Evolutionary conservation across 2,888 invertebrate species (phyloP), one percentile per base, ranked within the genome.

Genomic region (Colostygia pectinataria): DNA sequence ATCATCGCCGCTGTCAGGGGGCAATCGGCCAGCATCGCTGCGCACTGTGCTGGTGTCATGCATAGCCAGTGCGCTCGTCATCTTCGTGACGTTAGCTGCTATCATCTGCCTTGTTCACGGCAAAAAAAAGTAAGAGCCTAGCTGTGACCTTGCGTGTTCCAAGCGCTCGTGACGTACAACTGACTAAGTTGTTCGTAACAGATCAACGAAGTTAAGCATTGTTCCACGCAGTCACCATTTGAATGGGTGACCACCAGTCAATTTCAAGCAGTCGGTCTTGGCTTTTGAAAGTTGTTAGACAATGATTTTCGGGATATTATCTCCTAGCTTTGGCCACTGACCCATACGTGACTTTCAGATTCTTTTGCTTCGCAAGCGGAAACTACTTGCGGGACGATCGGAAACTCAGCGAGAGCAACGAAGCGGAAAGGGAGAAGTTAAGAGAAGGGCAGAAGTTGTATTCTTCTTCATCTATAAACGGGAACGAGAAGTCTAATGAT

Each of bases 401-500:
- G 42, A 90, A 90, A 55, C 68, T 91, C 9, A 90, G 90, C 48
- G 90, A 91, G 56, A 91, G 91, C 61, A 90, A 91, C 53, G 91
- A 91, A 55, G 86, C 90, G 0, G 91, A 91, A 57, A 69, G 91
- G 23, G 91, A 91, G 60, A 91, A 91, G 58, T 68, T 91, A 0
- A 66, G 91, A 63, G 91, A 91, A 49, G 90, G 89, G 47, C 90
- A 91, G 56, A 91, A 91, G 43, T 64, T 91, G 0, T 91, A 91
- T 57, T 91, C 91, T 0, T 91, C 90, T 1, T 90, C 91, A 0
- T 90, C 91, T 9, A 90, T 91, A 57, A 91, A 91, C 44, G 89
- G 90, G n/a, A 90, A 91, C 53, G 91, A 91, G 59, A 91, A 91
- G 61, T 89, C 89, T 0, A 90, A 90, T 53, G 90, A 91, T 41